phyloP scores from a whole-genome alignment of 2,888 invertebrate genomes.

The Molorchus minor region DNA sequence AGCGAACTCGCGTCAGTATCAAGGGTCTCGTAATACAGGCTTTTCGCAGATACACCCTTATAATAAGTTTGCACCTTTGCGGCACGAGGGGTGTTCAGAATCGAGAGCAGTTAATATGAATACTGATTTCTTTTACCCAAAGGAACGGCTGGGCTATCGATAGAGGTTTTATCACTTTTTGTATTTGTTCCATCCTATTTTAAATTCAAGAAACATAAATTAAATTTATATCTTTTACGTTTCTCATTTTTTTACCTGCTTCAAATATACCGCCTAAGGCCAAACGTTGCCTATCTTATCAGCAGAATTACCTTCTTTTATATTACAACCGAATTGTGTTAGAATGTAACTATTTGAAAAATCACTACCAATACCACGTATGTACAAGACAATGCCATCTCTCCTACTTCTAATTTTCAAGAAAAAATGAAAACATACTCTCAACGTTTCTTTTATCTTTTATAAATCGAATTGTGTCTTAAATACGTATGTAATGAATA shows the following conservation, averaged over 20 bases:
- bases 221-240: slow-evolving; percentile 44
- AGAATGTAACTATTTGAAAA: too few relatives aligned
- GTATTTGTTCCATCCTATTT: slow-evolving; percentile 47
- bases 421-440: too few relatives aligned
- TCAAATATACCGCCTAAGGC: slow-evolving; percentile 16
- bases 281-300: too few relatives aligned
- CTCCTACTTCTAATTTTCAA: too few relatives aligned
- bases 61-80: slow-evolving; percentile 62
- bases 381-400: too few relatives aligned
- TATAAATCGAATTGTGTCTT: too few relatives aligned
- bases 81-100: slow-evolving; percentile 51
- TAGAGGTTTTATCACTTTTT: slow-evolving; percentile 54
- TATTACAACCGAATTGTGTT: too few relatives aligned
- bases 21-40: slow-evolving; percentile 59
- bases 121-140: slow-evolving; percentile 49
- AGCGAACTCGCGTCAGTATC: slow-evolving; percentile 58
- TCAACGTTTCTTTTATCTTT: too few relatives aligned
- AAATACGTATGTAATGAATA: too few relatives aligned
- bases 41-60: slow-evolving; percentile 60
- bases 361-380: too few relatives aligned
- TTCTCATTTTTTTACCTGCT: slow-evolving; percentile 35
- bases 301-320: too few relatives aligned
- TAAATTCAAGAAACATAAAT: slow-evolving; percentile 45
- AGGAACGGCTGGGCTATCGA: slow-evolving; percentile 47
- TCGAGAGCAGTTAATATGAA: slow-evolving; percentile 61